Percentiles rank a stretch among this genome's conserved stretches.
Conservation (phyloP, 1,140 invertebrate genomes). For the Armadillidium nasatum region DNA sequence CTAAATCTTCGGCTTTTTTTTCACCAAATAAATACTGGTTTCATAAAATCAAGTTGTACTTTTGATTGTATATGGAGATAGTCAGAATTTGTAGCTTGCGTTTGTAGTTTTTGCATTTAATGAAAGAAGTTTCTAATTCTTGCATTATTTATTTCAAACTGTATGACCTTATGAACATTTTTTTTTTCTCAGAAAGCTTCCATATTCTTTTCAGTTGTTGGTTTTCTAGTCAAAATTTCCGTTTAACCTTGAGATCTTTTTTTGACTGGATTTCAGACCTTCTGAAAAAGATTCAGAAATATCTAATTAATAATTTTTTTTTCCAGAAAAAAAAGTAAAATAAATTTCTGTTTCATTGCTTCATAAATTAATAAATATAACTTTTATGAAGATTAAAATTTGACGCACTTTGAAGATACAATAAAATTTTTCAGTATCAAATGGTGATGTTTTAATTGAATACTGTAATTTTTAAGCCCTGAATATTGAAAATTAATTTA, state of each 20-base stretch:
- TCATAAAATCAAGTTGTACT: neutral
- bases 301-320: too few relatives aligned
- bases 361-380: too few relatives aligned
- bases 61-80: neutral
- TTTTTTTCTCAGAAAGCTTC: neutral
- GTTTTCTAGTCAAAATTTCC: neutral
- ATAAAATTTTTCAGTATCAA: too few relatives aligned
- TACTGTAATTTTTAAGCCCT: too few relatives aligned
- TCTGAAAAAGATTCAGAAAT: neutral
- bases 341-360: too few relatives aligned
- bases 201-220: neutral
- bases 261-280: neutral
- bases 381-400: too few relatives aligned
- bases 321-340: too few relatives aligned
- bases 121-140: neutral
- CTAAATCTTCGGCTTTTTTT: neutral
- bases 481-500: too few relatives aligned
- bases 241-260: neutral
- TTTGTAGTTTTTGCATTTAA: neutral
- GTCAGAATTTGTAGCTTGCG: neutral
- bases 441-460: too few relatives aligned
- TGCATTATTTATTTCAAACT: neutral
- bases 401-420: too few relatives aligned
- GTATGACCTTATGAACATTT: neutral
- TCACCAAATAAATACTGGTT: conserved; percentile 4